Base-by-base conservation (phyloP, 2,797 vertebrate species). In the Mastacembelus armatus region DNA sequence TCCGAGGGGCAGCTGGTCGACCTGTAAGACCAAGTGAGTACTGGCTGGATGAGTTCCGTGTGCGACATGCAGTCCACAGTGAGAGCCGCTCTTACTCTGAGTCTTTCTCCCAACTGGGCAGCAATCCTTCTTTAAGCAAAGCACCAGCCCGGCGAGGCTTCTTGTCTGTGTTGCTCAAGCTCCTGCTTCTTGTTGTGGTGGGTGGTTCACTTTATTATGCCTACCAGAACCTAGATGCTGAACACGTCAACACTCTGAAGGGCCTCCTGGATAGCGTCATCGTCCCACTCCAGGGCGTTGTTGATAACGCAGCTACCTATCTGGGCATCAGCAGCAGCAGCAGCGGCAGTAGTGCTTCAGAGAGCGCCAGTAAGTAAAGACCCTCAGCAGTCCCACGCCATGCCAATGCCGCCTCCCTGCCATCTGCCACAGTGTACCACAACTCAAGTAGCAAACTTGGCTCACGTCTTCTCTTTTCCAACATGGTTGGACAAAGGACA, bases 1-100 rank as follows among this genome's bases (percentile, higher is more conserved):
- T 98, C 85, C 94, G 95, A 85, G 97, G 96, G 64, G 96, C 97
- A 54, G 96, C 96, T 5, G 96, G 96, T 33, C 92, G 96, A 16
- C 96, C 97, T 1, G 33, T 96, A 48, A 95, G 95, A 74, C 83
- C 90, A 59, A 94, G 91, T 72, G 95, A 96, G 76, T 97, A 95
- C 92, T 95, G 93, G 90, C 77, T 96, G 88, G 95, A 97, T 16
- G 96, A 97, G 67, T 89, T 92, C 10, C 95, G 90, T 15, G 32
- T 91, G 57, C 74, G 87, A 60, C 90, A 26, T 80, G 87, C 45
- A 38, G 9, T 88, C 61, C 68, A 33, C 66, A 80, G 87, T 0
- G 90, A 92, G 72, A 91, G 24, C 72, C 88, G 63, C 73, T 77
- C 78, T 9, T 87, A 77, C 74, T 80, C 89, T 0, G 90, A 92